Evolutionary conservation across 2,113 vertebrate genomes (phyloP), one percentile per base, ranked within the genome.

Genomic region (Polypterus bichir): DNA sequence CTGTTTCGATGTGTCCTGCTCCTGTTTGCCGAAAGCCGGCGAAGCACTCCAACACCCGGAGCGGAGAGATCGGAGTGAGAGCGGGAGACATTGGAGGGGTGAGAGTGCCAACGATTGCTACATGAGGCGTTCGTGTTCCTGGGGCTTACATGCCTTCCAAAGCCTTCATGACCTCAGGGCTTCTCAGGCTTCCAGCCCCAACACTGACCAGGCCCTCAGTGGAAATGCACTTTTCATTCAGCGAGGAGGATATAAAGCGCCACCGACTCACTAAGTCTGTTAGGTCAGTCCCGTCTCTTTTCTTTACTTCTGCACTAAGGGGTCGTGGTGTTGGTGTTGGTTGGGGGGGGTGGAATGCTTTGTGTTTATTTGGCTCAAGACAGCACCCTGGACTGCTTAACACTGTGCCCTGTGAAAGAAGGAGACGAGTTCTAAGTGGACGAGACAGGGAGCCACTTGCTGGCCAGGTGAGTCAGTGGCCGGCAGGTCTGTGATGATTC

Each of bases 191-290:
- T 46, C 63, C 9, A 49, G 59, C 44, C 10, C 54, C 46, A 52
- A 62, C 49, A 49, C 27, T 45, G 7, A 46, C 63, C 4, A 68
- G 70, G 64, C 49, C 49, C 44, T 44, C 48, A 8, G 59, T 63
- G 44, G 64, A 63, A 65, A 70, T 70, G 71, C 76, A 76, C 62
- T 81, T 82, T 71, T 75, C 79, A 71, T 79, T 78, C 77, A 76
- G 74, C 69, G 76, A 80, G 10, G 82, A 79, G 66, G 80, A 81
- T 65, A 76, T 71, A 54, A 71, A 67, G 49, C 70, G 65, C 61
- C 80, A 69, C 61, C 67, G 63, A 52, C 69, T 68, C 45, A 53
- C 66, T 52, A 80, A 74, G 72, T 68, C 72, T 44, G 65, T 81
- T 64, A 84, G 82, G 82, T 84, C 63, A 68, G 82, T 81, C 68